These are phyloP conservation scores for Luffia ferchaultella DNA, from an alignment of 2,888 invertebrate genomes.

Conservation along the genomic window DNA sequence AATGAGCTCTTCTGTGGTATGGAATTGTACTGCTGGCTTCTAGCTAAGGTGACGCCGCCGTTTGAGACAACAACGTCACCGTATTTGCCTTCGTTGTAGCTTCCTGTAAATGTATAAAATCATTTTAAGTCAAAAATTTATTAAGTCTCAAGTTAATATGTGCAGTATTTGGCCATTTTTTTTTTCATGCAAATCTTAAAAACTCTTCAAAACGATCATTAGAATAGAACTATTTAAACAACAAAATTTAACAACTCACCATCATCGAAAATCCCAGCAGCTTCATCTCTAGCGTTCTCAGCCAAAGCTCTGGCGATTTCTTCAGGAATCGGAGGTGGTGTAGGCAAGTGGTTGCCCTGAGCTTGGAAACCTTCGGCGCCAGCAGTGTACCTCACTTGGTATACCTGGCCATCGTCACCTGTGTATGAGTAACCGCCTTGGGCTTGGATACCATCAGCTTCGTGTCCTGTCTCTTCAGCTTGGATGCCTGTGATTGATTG, in stretches of 20 bases:
- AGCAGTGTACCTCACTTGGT: slow-evolving; percentile 55
- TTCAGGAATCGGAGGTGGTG: slow-evolving; percentile 66
- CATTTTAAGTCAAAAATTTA: no score
- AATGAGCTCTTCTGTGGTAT: background rate
- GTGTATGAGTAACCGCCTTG: slow-evolving; percentile 67
- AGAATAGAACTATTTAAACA: background rate
- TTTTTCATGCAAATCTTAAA: no score
- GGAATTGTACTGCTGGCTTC: slow-evolving; percentile 16
- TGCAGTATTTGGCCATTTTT: no score
- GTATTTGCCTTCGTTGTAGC: slow-evolving; percentile 44
- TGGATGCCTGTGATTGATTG: slow-evolving; percentile 38
- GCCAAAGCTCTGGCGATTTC: slow-evolving; percentile 59
- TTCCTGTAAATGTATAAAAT: slow-evolving; percentile 31
- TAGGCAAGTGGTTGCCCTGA: slow-evolving; percentile 64
- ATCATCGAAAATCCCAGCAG: slow-evolving; percentile 60
- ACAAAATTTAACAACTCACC: slow-evolving; percentile 27
- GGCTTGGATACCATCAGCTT: slow-evolving; percentile 54
- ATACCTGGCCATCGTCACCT: slow-evolving; percentile 66
- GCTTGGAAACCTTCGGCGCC: slow-evolving; percentile 58
- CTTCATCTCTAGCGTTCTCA: slow-evolving; percentile 60
- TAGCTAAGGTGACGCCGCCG: slow-evolving; percentile 29
- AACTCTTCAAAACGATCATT: no score
- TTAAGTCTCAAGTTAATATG: no score
- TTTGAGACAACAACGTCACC: background rate
- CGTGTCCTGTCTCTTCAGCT: slow-evolving; percentile 45